Conservation (phyloP, 2,797 vertebrate genomes). For the Amphiprion clarkii region DNA sequence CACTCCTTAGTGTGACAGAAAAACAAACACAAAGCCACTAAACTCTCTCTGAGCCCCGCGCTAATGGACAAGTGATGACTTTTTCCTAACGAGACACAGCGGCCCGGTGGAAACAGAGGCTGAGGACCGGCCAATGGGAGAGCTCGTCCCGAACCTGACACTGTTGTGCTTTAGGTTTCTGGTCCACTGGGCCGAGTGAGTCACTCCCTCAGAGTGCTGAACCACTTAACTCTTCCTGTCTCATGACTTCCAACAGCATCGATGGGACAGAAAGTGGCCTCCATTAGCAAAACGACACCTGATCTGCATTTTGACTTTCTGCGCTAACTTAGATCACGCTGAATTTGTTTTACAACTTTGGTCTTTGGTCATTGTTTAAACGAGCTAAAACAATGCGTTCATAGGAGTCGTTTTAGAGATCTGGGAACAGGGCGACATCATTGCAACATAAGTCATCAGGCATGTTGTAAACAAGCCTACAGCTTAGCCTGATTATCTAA, state of each 20-base stretch:
- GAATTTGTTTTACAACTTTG: neutral
- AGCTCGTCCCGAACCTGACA: constrained; percentile 51
- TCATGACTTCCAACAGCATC: constrained; percentile 38
- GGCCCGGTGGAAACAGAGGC: constrained; percentile 42
- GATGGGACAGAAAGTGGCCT: constrained; percentile 25
- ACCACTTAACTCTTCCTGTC: constrained; percentile 64
- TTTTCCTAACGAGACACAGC: constrained; percentile 38
- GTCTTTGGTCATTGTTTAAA: neutral
- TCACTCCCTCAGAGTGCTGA: constrained; percentile 55
- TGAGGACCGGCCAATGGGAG: constrained; percentile 47
- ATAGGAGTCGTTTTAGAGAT: neutral
- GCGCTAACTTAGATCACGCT: neutral
- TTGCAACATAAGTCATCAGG: constrained; percentile 1
- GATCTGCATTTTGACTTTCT: constrained; percentile 17
- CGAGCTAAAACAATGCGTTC: neutral
- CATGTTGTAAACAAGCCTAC: constrained; percentile 16
- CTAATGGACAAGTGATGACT: constrained; percentile 71
- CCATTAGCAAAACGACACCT: constrained; percentile 32
- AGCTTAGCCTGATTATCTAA: constrained; percentile 30
- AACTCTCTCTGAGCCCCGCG: constrained; percentile 37
- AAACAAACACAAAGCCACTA: constrained; percentile 75
- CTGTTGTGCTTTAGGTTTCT: constrained; percentile 74
- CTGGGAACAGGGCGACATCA: neutral
- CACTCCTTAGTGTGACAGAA: constrained; percentile 72
- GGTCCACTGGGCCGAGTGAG: constrained; percentile 70